Percentiles rank a stretch among this genome's conserved stretches.
Evolutionary conservation across 2,797 vertebrate species (phyloP).

Genomic region (Myiotriccus ornatus): DNA sequence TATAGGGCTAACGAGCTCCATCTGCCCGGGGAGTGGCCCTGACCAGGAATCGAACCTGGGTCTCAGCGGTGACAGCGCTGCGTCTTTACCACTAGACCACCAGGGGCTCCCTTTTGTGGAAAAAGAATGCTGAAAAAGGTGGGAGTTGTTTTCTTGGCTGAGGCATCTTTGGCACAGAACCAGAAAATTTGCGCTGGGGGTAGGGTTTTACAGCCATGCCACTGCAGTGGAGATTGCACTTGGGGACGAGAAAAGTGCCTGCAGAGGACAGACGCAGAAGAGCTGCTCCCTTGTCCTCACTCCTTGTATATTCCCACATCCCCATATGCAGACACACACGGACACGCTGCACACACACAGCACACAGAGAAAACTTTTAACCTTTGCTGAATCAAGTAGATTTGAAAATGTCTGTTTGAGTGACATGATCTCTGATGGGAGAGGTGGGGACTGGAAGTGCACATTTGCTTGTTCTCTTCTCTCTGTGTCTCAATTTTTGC

Average conservation of each 20-base stretch:
- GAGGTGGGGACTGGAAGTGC: background rate
- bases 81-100: too few relatives aligned
- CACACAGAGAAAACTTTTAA: background rate
- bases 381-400: background rate
- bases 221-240: accelerated
- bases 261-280: background rate
- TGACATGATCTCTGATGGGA: accelerated
- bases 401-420: background rate
- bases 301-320: background rate
- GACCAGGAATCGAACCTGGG: too few relatives aligned
- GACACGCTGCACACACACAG: accelerated
- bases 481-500: background rate
- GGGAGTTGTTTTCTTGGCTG: background rate
- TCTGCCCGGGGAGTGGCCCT: too few relatives aligned
- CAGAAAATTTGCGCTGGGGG: accelerated
- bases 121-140: background rate
- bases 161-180: background rate
- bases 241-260: background rate
- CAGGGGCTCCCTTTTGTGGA: too few relatives aligned
- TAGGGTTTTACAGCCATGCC: background rate
- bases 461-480: accelerated
- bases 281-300: background rate
- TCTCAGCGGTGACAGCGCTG: too few relatives aligned
- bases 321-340: accelerated
- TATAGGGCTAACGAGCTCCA: too few relatives aligned